Evolutionary conservation across 2,113 vertebrate genomes (phyloP).

Genomic region (Solea senegalensis): DNA sequence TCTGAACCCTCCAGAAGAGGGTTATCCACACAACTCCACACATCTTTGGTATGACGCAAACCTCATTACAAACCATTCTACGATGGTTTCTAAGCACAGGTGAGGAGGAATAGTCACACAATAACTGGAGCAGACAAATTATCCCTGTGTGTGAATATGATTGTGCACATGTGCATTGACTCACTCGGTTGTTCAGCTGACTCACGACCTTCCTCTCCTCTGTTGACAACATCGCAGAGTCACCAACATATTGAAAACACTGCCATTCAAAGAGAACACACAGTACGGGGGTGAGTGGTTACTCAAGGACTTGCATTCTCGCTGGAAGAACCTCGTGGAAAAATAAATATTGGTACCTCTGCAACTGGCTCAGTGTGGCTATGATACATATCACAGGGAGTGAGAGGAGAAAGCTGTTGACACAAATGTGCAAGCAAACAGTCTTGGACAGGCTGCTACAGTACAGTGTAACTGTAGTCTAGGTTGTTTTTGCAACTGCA

Average conservation of each 20-base stretch:
- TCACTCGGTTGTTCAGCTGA: slow-evolving; percentile 51
- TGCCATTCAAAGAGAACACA: slow-evolving; percentile 32
- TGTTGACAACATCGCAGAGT: slow-evolving; percentile 21
- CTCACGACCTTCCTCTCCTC: slow-evolving; percentile 56
- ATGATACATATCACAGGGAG: slow-evolving; percentile 50
- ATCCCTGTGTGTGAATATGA: slow-evolving; percentile 25
- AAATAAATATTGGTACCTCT: slow-evolving; percentile 62
- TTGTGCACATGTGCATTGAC: not conserved
- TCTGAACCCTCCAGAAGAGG: too few relatives aligned
- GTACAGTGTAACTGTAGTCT: slow-evolving; percentile 7
- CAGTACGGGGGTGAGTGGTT: not conserved
- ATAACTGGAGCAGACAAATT: slow-evolving; percentile 44
- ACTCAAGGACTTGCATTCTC: slow-evolving; percentile 4
- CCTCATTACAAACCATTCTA: too few relatives aligned
- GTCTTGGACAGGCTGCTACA: slow-evolving; percentile 4
- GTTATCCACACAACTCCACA: too few relatives aligned
- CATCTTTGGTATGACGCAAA: too few relatives aligned
- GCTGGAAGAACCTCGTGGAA: slow-evolving; percentile 37
- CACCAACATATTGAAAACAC: slow-evolving; percentile 43
- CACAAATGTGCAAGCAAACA: slow-evolving; percentile 45
- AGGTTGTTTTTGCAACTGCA: slow-evolving; percentile 13
- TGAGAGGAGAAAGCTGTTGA: slow-evolving; percentile 33
- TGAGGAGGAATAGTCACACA: slow-evolving; percentile 34
- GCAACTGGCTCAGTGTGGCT: slow-evolving; percentile 41
- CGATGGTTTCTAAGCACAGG: not conserved